Evolutionary conservation across 2,888 invertebrate species (phyloP).

Genomic region (Drosophila maculinotata): DNA sequence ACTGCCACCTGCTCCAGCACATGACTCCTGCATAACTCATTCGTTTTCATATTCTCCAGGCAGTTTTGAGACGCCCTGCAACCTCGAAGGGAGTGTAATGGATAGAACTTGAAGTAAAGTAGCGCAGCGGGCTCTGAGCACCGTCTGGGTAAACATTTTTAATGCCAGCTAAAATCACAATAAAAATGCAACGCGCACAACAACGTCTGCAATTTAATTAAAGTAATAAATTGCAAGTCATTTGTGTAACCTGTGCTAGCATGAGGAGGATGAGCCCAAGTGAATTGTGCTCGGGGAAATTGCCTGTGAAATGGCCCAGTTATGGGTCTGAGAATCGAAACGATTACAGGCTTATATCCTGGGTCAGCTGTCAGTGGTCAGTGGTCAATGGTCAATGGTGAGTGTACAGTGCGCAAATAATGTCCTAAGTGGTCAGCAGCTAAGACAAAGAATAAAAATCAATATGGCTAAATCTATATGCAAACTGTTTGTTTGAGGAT

Average conservation of each 20-base stretch:
- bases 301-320: constrained; percentile 33
- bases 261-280: not conserved
- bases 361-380: constrained; percentile 13
- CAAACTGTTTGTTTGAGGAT: not conserved
- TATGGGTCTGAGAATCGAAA: constrained; percentile 11
- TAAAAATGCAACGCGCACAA: constrained; percentile 50
- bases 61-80: constrained; percentile 16
- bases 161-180: constrained; percentile 40
- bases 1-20: not conserved
- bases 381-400: too few species aligned
- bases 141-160: constrained; percentile 16
- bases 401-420: not conserved
- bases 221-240: constrained; percentile 71
- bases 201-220: constrained; percentile 66
- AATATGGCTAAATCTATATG: not conserved
- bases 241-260: constrained; percentile 34
- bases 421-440: not conserved
- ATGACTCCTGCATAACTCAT: constrained; percentile 56
- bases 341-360: constrained; percentile 14
- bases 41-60: constrained; percentile 59
- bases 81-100: not conserved
- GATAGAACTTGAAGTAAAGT: constrained; percentile 11
- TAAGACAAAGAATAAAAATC: constrained; percentile 12
- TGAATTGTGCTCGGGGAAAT: constrained; percentile 20
- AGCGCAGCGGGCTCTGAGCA: not conserved